These are phyloP conservation scores for Xiphydria camelus DNA, from an alignment of 2,888 invertebrate genomes.

Conservation along the genomic window DNA sequence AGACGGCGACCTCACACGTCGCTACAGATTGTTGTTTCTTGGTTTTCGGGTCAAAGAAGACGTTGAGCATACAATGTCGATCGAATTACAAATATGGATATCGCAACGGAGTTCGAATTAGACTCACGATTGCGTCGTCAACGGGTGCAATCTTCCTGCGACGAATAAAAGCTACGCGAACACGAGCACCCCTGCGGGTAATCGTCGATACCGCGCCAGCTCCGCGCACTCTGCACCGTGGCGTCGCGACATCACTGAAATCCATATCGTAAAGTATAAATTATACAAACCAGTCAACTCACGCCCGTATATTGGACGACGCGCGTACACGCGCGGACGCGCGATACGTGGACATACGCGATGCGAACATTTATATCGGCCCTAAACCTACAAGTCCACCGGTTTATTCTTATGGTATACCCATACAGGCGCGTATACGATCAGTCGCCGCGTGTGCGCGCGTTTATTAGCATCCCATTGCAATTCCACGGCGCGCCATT, in stretches of 20 bases:
- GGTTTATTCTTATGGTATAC: slow-evolving; percentile 19
- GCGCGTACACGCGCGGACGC: slow-evolving; percentile 9
- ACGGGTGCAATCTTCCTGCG: too few relatives aligned
- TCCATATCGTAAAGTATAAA: slow-evolving; percentile 23
- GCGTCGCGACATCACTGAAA: slow-evolving; percentile 20
- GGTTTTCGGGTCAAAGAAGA: too few relatives aligned
- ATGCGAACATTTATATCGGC: slow-evolving; percentile 23
- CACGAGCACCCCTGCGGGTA: not conserved
- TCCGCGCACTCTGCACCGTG: not conserved
- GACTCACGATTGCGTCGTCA: too few relatives aligned
- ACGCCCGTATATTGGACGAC: slow-evolving; percentile 12
- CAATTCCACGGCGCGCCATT: slow-evolving; percentile 21
- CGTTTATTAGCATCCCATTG: not conserved
- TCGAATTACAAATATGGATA: too few relatives aligned
- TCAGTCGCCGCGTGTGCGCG: not conserved
- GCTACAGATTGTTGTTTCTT: too few relatives aligned
- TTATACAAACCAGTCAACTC: slow-evolving; percentile 17
- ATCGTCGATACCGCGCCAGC: not conserved
- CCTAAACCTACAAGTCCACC: slow-evolving; percentile 17
- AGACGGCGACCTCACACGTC: too few relatives aligned
- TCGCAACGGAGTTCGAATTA: not conserved
- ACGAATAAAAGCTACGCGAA: too few relatives aligned
- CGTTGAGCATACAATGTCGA: too few relatives aligned
- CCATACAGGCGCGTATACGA: slow-evolving; percentile 3
- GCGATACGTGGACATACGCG: too few relatives aligned